Conservation (phyloP, 2,113 vertebrate species). For the Dipodomys ordii region DNA sequence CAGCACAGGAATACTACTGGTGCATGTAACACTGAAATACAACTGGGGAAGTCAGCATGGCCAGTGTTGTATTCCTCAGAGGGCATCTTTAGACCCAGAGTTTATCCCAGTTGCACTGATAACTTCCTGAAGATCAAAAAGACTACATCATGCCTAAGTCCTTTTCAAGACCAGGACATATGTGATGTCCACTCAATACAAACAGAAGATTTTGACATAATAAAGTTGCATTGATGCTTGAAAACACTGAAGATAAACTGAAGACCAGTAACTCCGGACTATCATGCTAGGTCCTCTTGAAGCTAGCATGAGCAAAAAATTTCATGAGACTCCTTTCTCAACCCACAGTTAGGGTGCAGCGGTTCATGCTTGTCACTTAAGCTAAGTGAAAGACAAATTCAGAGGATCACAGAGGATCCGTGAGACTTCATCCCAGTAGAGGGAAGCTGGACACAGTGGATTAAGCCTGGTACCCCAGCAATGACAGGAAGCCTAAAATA, state of each 20-base stretch:
- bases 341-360: too few species aligned
- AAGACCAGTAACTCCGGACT: too few species aligned
- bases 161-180: background rate
- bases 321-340: too few species aligned
- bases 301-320: too few species aligned
- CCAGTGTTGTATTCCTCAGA: background rate
- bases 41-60: fast-evolving
- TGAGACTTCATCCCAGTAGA: too few species aligned
- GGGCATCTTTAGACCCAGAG: background rate
- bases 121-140: background rate
- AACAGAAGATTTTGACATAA: background rate
- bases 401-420: too few species aligned
- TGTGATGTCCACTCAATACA: background rate
- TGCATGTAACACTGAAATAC: fast-evolving
- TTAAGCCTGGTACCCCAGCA: too few species aligned
- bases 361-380: too few species aligned
- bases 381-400: too few species aligned
- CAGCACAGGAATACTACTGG: background rate
- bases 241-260: background rate
- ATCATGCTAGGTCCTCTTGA: too few species aligned
- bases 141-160: background rate
- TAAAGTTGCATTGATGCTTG: background rate
- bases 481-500: too few species aligned
- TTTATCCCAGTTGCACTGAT: background rate
- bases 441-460: too few species aligned